Evolutionary conservation across 2,797 vertebrate species (phyloP).

Genomic region (Passerculus sandwichensis): DNA sequence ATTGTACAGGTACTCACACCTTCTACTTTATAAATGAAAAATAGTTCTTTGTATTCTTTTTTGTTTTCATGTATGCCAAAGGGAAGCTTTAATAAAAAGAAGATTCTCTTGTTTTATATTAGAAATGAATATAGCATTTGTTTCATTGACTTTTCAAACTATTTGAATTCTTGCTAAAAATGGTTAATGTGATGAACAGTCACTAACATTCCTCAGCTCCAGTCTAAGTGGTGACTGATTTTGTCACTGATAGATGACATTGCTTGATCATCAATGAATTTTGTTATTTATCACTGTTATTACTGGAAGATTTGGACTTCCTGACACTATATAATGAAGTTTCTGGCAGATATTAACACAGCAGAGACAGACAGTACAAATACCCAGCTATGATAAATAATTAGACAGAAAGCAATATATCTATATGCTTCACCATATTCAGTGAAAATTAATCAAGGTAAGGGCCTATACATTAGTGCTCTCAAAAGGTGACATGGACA

Average conservation of each 20-base stretch:
- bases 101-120: not conserved
- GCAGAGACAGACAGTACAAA: not conserved
- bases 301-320: not conserved
- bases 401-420: not conserved
- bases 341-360: slow-evolving; percentile 7
- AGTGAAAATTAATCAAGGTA: not conserved
- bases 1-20: not conserved
- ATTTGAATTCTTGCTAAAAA: not conserved
- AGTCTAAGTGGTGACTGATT: slow-evolving; percentile 72
- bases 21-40: not conserved
- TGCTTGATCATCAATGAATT: slow-evolving; percentile 69
- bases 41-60: not conserved
- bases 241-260: slow-evolving; percentile 75
- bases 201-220: not conserved
- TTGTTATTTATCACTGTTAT: slow-evolving; percentile 68
- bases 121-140: not conserved
- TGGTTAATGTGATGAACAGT: not conserved
- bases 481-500: not conserved
- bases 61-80: not conserved
- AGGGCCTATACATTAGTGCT: not conserved
- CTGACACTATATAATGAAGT: not conserved
- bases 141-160: not conserved
- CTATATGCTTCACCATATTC: not conserved
- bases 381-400: not conserved
- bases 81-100: not conserved